Evolutionary conservation across 1,140 invertebrate species (phyloP).

Genomic region (Phymastichus coffea): DNA sequence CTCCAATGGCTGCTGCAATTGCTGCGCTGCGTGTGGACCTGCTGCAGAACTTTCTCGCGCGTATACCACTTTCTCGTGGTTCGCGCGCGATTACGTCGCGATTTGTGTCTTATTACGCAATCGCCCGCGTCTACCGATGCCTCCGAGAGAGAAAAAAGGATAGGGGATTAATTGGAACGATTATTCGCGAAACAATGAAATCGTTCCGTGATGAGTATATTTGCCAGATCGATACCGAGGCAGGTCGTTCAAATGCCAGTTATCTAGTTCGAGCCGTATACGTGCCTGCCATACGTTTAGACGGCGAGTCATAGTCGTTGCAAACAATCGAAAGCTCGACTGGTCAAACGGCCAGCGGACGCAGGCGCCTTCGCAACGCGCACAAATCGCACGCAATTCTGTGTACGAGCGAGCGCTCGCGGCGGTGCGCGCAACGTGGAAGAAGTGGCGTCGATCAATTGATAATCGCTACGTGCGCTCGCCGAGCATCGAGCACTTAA

Average conservation of each 20-base stretch:
- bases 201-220: not conserved
- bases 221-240: not conserved
- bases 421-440: no score
- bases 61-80: not conserved
- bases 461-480: no score
- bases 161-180: no score
- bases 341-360: no score
- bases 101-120: no score
- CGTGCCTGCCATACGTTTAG: constrained; percentile 8
- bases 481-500: no score
- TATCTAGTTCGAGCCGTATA: constrained; percentile 10
- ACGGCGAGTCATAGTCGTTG: constrained; percentile 9
- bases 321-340: constrained; percentile 14
- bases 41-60: not conserved
- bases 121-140: no score
- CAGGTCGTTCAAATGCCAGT: not conserved
- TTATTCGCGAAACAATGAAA: constrained; percentile 9
- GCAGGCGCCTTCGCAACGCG: no score
- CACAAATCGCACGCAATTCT: no score
- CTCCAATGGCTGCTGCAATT: not conserved
- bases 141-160: no score
- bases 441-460: not conserved
- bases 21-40: not conserved
- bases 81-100: not conserved
- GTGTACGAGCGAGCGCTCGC: no score